Base-by-base conservation (phyloP, 2,113 vertebrate genomes). In the Chaenocephalus aceratus region DNA sequence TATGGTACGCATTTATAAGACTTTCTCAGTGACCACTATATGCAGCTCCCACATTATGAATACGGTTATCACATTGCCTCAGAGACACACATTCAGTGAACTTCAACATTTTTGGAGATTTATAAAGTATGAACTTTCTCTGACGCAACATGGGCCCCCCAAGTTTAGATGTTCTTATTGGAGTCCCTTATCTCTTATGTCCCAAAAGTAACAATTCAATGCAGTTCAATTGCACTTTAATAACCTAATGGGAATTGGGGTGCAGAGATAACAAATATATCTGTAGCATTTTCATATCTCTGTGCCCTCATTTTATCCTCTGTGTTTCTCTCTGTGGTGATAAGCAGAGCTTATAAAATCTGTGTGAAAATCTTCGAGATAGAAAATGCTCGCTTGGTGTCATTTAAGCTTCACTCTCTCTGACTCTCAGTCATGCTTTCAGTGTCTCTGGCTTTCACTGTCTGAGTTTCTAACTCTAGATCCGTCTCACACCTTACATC, bases 321-420 rank as follows among this genome's bases (percentile, higher is more conserved):
- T 62, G 23, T 86, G 63, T 84, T 72, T 84, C 60, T 75, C 59
- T 62, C 72, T 86, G 44, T 63, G 80, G 69, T 82, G 86, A 90
- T 90, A 90, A 90, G 86, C 72, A 76, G 60, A 74, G 82, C 62
- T 85, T 76, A 67, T 59, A 46, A 81, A 84, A 88, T 91, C 86
- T 79, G 58, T 79, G 85, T 72, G 70, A 80, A 75, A 86, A 86
- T 88, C 75, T 88, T 71, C 1, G 26, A 80, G 80, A 84, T 78
- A 80, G 75, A 87, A 86, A 85, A 72, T 77, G 68, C 84, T 80
- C 36, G 6, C 80, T 75, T 49, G 44, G 75, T 80, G 75, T 81
- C 74, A 92, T 88, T 89, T 81, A 84, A 82, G 77, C 45, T 48
- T 23, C 5, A 10, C 56, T 84, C 62, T 30, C 74, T 76, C 79